These are phyloP conservation scores for Thumatha senex DNA, from an alignment of 2,888 invertebrate species.

Conservation along the genomic window DNA sequence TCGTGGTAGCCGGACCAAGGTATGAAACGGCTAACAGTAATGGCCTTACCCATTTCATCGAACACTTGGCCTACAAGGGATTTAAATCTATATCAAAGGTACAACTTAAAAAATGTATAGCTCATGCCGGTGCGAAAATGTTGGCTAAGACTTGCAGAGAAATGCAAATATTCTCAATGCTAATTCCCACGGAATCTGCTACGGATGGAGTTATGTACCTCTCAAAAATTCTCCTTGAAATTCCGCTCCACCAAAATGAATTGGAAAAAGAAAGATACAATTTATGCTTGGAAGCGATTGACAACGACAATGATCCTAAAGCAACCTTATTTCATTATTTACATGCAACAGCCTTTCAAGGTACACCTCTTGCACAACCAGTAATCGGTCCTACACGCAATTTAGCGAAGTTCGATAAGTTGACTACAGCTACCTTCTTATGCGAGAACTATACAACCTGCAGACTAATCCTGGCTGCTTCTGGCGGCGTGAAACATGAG, in stretches of 20 bases:
- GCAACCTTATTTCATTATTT: constrained; percentile 71
- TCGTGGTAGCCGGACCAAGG: constrained; percentile 58
- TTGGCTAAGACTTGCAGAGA: constrained; percentile 56
- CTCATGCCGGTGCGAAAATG: constrained; percentile 42
- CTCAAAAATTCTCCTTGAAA: constrained; percentile 44
- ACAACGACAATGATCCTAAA: constrained; percentile 61
- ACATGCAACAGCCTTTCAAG: constrained; percentile 76
- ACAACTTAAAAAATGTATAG: constrained; percentile 37
- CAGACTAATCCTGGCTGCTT: constrained; percentile 88
- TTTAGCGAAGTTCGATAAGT: constrained; percentile 75
- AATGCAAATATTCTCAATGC: constrained; percentile 52
- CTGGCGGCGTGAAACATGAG: constrained; percentile 87
- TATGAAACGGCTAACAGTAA: constrained; percentile 56
- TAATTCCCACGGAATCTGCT: constrained; percentile 32
- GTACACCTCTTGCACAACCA: constrained; percentile 63
- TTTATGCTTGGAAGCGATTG: constrained; percentile 55
- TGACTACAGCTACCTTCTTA: constrained; percentile 44
- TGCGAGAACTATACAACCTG: constrained; percentile 61
- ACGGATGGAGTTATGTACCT: constrained; percentile 39
- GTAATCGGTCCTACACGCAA: constrained; percentile 87
- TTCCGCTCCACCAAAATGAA: constrained; percentile 43
- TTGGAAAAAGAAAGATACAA: constrained; percentile 50
- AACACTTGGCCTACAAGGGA: constrained; percentile 65
- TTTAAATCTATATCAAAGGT: constrained; percentile 33
- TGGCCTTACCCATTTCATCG: constrained; percentile 66